Evolutionary conservation across 2,888 invertebrate genomes (phyloP).

Genomic region (Ophion ellenae): DNA sequence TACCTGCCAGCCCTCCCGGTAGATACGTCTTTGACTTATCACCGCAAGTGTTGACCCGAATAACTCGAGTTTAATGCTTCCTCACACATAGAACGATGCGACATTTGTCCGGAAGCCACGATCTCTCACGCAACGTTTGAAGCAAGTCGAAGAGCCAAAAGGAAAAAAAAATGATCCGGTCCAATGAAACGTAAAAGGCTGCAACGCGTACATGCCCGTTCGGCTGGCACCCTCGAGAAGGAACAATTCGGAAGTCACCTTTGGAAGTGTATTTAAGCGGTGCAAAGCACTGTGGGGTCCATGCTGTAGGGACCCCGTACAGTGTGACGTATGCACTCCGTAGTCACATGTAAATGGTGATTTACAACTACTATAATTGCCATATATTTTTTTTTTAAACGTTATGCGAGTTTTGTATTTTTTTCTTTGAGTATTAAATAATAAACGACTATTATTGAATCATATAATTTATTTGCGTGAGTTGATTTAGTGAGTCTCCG

Average conservation of each 20-base stretch:
- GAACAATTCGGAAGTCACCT: conserved; percentile 55
- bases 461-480: too few relatives aligned
- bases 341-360: too few relatives aligned
- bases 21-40: not conserved
- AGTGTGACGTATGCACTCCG: conserved; percentile 31
- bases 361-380: too few relatives aligned
- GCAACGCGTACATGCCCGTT: not conserved
- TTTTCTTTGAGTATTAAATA: too few relatives aligned
- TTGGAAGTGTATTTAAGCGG: conserved; percentile 74
- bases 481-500: too few relatives aligned
- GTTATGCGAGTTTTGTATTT: too few relatives aligned
- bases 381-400: too few relatives aligned
- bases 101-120: not conserved
- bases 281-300: not conserved
- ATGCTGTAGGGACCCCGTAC: conserved; percentile 12
- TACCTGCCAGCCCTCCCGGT: not conserved
- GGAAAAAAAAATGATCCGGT: not conserved
- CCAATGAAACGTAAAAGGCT: conserved; percentile 40
- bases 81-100: not conserved
- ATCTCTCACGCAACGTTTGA: not conserved
- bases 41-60: not conserved
- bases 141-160: too few relatives aligned
- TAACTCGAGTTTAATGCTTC: not conserved
- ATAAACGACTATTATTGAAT: too few relatives aligned
- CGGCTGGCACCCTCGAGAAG: conserved; percentile 15